Percentiles rank a stretch among this genome's conserved stretches.
These are phyloP conservation scores for Coregonus clupeaformis DNA, from an alignment of 2,113 vertebrate genomes.

Conservation along the genomic window DNA sequence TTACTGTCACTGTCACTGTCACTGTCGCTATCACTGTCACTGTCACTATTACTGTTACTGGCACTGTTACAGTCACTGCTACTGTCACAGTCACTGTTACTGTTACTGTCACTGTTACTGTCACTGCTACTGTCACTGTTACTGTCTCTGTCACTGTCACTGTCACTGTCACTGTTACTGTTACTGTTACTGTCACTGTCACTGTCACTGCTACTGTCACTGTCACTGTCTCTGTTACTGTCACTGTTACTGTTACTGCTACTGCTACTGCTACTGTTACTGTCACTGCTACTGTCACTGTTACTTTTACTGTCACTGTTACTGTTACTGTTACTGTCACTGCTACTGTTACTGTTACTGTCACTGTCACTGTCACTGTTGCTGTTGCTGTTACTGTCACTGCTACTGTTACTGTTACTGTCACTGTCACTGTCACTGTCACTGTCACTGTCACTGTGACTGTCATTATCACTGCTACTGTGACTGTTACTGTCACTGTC, in stretches of 20 bases:
- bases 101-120: not conserved
- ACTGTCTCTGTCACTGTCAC: not conserved
- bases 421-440: too few species aligned
- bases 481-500: too few species aligned
- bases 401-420: too few species aligned
- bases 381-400: too few species aligned
- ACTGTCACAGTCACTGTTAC: not conserved
- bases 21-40: not conserved
- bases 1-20: not conserved
- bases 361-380: too few species aligned
- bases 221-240: not conserved
- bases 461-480: too few species aligned
- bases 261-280: not conserved
- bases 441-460: too few species aligned
- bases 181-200: not conserved
- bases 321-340: too few species aligned
- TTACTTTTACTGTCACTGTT: too few species aligned
- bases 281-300: not conserved
- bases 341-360: too few species aligned
- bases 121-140: not conserved
- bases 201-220: not conserved
- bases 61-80: not conserved
- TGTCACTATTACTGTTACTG: not conserved
- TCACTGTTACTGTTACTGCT: not conserved
- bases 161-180: not conserved